Evolutionary conservation across 2,113 vertebrate genomes (phyloP).

Genomic region (Labeo catla): DNA sequence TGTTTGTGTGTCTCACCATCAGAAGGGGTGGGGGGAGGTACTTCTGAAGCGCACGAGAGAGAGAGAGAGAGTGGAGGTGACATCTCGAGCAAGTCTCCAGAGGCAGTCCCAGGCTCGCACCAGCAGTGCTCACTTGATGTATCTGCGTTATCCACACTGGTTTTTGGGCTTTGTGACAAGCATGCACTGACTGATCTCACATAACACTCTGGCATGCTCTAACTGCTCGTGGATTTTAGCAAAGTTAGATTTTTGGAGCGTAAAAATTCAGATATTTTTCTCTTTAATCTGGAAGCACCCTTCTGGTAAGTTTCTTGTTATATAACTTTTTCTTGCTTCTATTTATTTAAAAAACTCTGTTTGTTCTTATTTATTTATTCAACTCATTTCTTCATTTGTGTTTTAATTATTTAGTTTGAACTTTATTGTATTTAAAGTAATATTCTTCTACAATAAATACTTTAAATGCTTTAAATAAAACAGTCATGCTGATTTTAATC

Average conservation of each 20-base stretch:
- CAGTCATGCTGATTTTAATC: not conserved
- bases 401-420: not conserved
- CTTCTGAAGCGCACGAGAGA: slow-evolving; percentile 62
- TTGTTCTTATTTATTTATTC: not conserved
- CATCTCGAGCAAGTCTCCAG: slow-evolving; percentile 73
- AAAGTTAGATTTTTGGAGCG: slow-evolving; percentile 61
- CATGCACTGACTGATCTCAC: slow-evolving; percentile 65
- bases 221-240: slow-evolving; percentile 68
- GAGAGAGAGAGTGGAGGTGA: slow-evolving; percentile 71
- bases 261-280: slow-evolving; percentile 59
- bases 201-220: slow-evolving; percentile 59
- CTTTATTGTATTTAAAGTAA: slow-evolving; percentile 28
- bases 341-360: not conserved
- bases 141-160: slow-evolving; percentile 63
- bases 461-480: slow-evolving; percentile 6
- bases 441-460: slow-evolving; percentile 5
- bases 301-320: slow-evolving; percentile 51
- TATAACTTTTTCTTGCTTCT: not conserved
- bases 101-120: slow-evolving; percentile 75
- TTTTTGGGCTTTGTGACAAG: slow-evolving; percentile 64
- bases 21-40: slow-evolving; percentile 70
- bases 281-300: slow-evolving; percentile 49
- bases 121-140: slow-evolving; percentile 69
- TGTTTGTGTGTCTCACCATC: slow-evolving; percentile 67
- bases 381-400: not conserved